phyloP scores from a whole-genome alignment of 2,113 vertebrate species.

The Polypterus senegalus region DNA sequence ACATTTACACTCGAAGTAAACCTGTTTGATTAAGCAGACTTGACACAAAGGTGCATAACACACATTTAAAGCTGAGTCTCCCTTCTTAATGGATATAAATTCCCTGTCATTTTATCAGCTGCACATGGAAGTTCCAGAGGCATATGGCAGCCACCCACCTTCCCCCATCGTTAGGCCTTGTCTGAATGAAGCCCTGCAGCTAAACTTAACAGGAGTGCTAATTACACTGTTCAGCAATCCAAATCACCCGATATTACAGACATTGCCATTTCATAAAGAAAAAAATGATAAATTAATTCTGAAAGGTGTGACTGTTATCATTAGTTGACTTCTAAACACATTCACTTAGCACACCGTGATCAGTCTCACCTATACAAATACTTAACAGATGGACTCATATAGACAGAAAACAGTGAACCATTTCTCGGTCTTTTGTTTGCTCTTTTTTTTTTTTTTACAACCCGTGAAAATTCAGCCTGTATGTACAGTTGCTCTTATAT shows the following conservation, averaged over 20 bases:
- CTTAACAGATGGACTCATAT: constrained; percentile 5
- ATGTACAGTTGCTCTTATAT: too few relatives aligned
- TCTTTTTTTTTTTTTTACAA: too few relatives aligned
- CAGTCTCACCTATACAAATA: constrained; percentile 10
- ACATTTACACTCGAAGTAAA: too few relatives aligned
- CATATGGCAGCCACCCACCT: not conserved
- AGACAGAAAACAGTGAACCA: too few relatives aligned
- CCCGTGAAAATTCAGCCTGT: too few relatives aligned
- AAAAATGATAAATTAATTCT: constrained; percentile 28
- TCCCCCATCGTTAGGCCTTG: not conserved
- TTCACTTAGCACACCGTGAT: constrained; percentile 27
- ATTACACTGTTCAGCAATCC: constrained; percentile 4
- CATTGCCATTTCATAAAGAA: not conserved
- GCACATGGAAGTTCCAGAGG: not conserved
- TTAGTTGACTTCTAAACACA: constrained; percentile 29
- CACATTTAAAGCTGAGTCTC: too few relatives aligned
- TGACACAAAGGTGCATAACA: too few relatives aligned
- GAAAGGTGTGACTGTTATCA: constrained; percentile 19
- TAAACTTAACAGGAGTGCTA: constrained; percentile 14
- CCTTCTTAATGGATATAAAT: not conserved
- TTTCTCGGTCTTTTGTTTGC: too few relatives aligned
- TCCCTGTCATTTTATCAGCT: not conserved
- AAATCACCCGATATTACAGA: constrained; percentile 14
- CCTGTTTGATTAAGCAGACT: too few relatives aligned
- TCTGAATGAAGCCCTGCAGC: not conserved